These are phyloP conservation scores for Patella ulyssiponensis DNA, from an alignment of 2,888 invertebrate genomes.

Conservation along the genomic window DNA sequence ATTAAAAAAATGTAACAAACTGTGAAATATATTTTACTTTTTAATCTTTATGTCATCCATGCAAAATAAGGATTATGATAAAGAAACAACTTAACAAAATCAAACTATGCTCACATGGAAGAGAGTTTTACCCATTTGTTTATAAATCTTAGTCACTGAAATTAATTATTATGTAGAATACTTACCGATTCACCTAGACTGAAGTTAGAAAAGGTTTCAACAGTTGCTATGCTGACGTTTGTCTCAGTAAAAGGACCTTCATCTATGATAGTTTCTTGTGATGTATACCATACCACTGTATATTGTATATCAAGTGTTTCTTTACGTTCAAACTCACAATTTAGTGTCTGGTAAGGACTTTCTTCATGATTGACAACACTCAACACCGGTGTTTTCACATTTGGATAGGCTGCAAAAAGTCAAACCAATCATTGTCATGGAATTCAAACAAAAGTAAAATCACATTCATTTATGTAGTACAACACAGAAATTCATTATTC, in stretches of 20 bases:
- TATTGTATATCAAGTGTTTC: constrained; percentile 15
- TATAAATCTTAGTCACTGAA: background rate
- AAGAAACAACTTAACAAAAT: no score
- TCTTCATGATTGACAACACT: constrained; percentile 22
- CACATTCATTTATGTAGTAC: background rate
- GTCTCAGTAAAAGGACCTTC: constrained; percentile 19
- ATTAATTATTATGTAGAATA: background rate
- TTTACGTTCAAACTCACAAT: constrained; percentile 25
- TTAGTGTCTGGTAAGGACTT: constrained; percentile 34
- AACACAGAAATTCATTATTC: background rate
- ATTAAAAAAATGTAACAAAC: no score
- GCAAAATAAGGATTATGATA: no score
- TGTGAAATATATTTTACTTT: no score
- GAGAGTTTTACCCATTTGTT: no score
- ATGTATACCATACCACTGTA: constrained; percentile 26
- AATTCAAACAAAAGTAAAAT: background rate
- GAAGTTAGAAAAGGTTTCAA: constrained; percentile 13
- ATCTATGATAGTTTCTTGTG: constrained; percentile 9
- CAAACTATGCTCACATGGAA: no score
- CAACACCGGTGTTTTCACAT: constrained; percentile 32
- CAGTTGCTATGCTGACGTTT: constrained; percentile 11
- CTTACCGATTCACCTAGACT: constrained; percentile 20
- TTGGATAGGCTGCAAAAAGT: constrained; percentile 30
- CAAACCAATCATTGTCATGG: background rate
- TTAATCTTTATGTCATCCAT: no score